These are phyloP conservation scores for Eupithecia centaureata DNA, from an alignment of 2,888 invertebrate genomes.

Conservation along the genomic window DNA sequence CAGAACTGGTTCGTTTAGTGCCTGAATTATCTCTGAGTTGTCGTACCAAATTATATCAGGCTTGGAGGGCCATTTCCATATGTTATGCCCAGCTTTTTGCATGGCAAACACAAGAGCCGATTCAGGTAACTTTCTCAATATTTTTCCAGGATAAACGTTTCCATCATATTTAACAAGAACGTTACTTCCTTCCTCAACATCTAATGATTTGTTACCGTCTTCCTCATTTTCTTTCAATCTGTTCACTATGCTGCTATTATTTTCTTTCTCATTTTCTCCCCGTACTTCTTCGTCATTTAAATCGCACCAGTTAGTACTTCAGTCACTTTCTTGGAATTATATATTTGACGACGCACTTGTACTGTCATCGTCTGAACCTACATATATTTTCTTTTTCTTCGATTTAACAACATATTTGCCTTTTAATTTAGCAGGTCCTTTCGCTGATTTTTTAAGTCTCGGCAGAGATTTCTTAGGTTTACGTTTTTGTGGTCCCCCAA, in stretches of 20 bases:
- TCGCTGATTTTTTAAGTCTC: slow-evolving; percentile 25
- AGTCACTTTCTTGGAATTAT: slow-evolving; percentile 28
- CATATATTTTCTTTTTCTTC: slow-evolving; percentile 27
- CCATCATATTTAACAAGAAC: slow-evolving; percentile 22
- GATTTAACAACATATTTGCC: slow-evolving; percentile 26
- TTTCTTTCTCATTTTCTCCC: slow-evolving; percentile 24
- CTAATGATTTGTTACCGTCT: slow-evolving; percentile 22
- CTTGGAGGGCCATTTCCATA: slow-evolving; percentile 22
- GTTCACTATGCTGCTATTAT: slow-evolving; percentile 25
- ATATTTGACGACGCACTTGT: slow-evolving; percentile 30
- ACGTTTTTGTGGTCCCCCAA: slow-evolving; percentile 29
- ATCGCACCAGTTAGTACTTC: slow-evolving; percentile 28
- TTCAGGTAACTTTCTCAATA: slow-evolving; percentile 18
- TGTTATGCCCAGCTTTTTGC: slow-evolving; percentile 27
- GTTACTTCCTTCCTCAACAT: slow-evolving; percentile 19
- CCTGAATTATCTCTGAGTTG: slow-evolving; percentile 21
- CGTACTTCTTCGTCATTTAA: slow-evolving; percentile 20
- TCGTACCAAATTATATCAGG: slow-evolving; percentile 24
- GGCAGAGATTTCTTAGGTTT: slow-evolving; percentile 33
- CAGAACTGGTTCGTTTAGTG: slow-evolving; percentile 15
- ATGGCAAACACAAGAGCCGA: slow-evolving; percentile 23
- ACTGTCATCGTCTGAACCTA: slow-evolving; percentile 25
- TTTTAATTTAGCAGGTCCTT: slow-evolving; percentile 29
- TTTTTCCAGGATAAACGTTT: slow-evolving; percentile 25
- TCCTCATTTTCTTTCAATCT: slow-evolving; percentile 24